A percentile compares a stretch with the other conserved stretches of the same genome.
phyloP scores from a whole-genome alignment of 2,113 vertebrate species.

The Anoura caudifer region DNA sequence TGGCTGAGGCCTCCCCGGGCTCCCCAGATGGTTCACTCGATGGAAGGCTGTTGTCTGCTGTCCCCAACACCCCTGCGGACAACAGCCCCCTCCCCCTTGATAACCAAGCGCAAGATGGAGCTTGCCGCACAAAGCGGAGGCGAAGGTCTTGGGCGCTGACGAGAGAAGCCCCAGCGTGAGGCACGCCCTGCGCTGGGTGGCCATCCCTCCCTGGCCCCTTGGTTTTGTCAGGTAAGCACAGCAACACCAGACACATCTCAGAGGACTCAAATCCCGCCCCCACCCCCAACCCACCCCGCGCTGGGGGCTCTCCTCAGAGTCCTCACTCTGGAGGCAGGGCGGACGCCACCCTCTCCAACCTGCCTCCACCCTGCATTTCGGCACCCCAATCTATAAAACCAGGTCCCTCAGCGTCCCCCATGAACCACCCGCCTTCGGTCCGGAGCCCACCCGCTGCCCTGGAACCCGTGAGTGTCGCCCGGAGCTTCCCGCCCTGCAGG shows the following conservation, averaged over 20 bases:
- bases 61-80: not conserved
- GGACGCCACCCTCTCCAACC: fast-evolving
- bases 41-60: not conserved
- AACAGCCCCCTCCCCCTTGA: too few relatives aligned
- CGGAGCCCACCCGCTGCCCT: not conserved
- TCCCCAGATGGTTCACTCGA: not conserved
- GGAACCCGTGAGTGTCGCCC: fast-evolving
- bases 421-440: not conserved
- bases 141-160: not conserved
- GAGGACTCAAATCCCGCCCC: fast-evolving
- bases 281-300: too few relatives aligned
- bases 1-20: not conserved
- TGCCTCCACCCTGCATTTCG: not conserved
- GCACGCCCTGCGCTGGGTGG: too few relatives aligned
- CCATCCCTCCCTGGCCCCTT: too few relatives aligned
- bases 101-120: not conserved
- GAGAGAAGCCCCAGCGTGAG: not conserved
- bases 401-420: not conserved
- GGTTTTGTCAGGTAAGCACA: not conserved
- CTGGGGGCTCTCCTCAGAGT: not conserved
- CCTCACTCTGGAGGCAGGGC: not conserved
- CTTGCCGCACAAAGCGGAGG: not conserved
- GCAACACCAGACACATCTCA: fast-evolving
- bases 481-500: not conserved
- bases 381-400: not conserved